Evolutionary conservation across 2,888 invertebrate species (phyloP).

Genomic region (Drosophila trichaetosa): DNA sequence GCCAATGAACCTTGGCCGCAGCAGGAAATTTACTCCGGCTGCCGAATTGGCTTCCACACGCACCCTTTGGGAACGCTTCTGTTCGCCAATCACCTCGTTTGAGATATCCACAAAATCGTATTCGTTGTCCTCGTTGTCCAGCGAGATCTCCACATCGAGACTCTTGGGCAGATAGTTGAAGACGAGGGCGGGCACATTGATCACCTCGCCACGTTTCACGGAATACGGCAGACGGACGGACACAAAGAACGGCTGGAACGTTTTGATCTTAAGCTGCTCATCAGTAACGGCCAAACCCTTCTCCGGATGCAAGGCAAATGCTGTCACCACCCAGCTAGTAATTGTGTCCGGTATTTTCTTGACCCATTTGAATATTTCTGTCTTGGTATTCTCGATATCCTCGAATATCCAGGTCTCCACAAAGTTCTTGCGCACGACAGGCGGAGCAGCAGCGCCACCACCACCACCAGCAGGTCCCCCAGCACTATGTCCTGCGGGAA

Average conservation of each 20-base stretch:
- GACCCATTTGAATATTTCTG: conserved; percentile 71
- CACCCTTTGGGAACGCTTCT: conserved; percentile 89
- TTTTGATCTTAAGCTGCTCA: conserved; percentile 88
- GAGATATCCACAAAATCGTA: conserved; percentile 94
- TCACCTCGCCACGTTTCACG: conserved; percentile 94
- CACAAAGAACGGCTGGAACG: conserved; percentile 93
- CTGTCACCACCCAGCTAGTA: conserved; percentile 93
- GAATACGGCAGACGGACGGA: conserved; percentile 94
- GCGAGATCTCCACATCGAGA: conserved; percentile 91
- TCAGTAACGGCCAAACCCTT: conserved; percentile 91
- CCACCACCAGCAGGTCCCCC: not conserved
- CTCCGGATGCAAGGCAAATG: conserved; percentile 90
- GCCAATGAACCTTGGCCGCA: conserved; percentile 91
- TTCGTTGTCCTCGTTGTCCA: conserved; percentile 91
- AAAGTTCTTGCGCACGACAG: conserved; percentile 87
- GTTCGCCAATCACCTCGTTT: conserved; percentile 94
- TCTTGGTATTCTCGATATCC: conserved; percentile 83
- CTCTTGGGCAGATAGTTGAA: conserved; percentile 94
- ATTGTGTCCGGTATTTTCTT: conserved; percentile 91
- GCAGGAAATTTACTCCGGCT: conserved; percentile 92
- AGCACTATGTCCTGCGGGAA: fast-evolving
- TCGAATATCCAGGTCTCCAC: conserved; percentile 90
- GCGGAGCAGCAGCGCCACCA: not conserved
- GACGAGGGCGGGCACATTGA: conserved; percentile 93
- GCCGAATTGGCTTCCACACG: conserved; percentile 89